Evolutionary conservation across 1,140 invertebrate genomes (phyloP).

Genomic region (Monomorium pharaonis): DNA sequence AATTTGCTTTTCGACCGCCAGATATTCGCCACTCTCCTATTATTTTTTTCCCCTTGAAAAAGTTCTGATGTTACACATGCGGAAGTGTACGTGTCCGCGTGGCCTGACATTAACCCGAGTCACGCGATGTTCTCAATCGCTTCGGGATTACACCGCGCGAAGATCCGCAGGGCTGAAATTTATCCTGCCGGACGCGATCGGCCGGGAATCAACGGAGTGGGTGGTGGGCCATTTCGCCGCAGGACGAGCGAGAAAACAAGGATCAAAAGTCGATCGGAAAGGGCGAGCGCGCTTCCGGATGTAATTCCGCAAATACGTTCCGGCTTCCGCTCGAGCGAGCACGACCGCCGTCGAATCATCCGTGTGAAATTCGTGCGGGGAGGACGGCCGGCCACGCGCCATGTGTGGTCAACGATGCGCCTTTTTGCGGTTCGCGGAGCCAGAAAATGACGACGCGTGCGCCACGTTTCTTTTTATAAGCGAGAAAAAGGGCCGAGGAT

Average conservation of each 20-base stretch:
- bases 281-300: constrained; percentile 62
- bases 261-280: constrained; percentile 45
- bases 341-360: constrained; percentile 36
- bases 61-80: not conserved
- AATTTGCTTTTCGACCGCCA: too few relatives aligned
- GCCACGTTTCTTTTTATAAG: constrained; percentile 7
- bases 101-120: constrained; percentile 7
- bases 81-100: not conserved
- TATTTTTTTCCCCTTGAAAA: not conserved
- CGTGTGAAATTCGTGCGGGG: constrained; percentile 38
- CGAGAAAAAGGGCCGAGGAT: not conserved
- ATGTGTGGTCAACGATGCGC: constrained; percentile 40
- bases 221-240: not conserved
- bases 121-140: constrained; percentile 14
- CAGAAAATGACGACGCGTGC: constrained; percentile 65
- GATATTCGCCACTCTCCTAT: too few relatives aligned
- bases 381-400: constrained; percentile 23
- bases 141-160: constrained; percentile 13
- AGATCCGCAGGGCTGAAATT: constrained; percentile 4
- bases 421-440: constrained; percentile 65
- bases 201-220: not conserved
- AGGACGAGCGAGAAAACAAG: constrained; percentile 25
- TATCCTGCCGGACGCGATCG: not conserved
- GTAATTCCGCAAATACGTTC: constrained; percentile 73
- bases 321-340: constrained; percentile 52